These are phyloP conservation scores for Ephydatia muelleri DNA, from an alignment of 37 sponge, comb jelly and placozoan species.

Conservation along the genomic window DNA sequence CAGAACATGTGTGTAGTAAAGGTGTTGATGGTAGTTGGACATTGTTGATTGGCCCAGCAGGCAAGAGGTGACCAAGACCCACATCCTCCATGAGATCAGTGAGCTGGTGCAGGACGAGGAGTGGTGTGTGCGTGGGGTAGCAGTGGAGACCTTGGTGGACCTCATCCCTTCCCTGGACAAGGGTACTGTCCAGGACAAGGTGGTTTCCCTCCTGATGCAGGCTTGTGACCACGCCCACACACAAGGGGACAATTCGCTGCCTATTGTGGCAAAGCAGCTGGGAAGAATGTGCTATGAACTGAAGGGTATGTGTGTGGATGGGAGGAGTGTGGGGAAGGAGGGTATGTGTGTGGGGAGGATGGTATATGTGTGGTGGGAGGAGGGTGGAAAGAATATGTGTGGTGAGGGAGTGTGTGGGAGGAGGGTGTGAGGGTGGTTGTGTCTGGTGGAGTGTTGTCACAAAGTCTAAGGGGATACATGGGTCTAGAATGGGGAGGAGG, in stretches of 20 bases:
- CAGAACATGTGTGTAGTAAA: too few species aligned
- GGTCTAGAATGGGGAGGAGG: too few species aligned
- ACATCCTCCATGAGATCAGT: conserved; percentile 48
- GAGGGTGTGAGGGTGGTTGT: too few species aligned
- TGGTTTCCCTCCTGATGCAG: conserved; percentile 31
- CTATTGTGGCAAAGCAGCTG: conserved; percentile 20
- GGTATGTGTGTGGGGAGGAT: neutral
- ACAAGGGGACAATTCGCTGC: neutral
- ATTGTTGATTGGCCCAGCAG: neutral
- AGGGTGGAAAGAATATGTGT: too few species aligned
- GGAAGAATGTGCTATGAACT: conserved; percentile 43
- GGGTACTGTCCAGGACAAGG: neutral
- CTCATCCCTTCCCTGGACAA: conserved; percentile 36
- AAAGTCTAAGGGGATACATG: too few species aligned
- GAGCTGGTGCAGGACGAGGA: conserved; percentile 70
- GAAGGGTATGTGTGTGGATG: conserved; percentile 46
- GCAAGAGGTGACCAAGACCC: conserved; percentile 17
- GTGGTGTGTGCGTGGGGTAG: conserved; percentile 34
- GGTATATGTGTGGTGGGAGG: too few species aligned
- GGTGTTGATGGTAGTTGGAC: too few species aligned
- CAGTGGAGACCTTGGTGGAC: conserved; percentile 50
- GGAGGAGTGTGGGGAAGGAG: neutral
- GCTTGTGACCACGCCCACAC: conserved; percentile 27
- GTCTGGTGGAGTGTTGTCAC: too few species aligned
- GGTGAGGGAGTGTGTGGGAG: too few species aligned